phyloP scores from a whole-genome alignment of 2,113 vertebrate genomes.

The Mungos mungo region DNA sequence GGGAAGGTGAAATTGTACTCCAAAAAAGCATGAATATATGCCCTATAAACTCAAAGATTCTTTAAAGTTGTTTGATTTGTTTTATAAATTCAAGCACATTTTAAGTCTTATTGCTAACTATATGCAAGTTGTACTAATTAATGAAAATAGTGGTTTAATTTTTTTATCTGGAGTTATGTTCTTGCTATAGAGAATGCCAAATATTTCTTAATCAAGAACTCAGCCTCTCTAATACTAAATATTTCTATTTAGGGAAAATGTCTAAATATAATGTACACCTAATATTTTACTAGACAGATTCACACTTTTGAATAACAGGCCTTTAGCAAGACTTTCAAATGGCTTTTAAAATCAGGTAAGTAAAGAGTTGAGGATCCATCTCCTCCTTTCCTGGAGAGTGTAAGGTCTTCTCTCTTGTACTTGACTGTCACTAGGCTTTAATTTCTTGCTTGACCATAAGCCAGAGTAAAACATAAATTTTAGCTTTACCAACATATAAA shows the following conservation, averaged over 20 bases:
- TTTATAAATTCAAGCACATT: not conserved
- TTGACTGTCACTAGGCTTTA: not conserved
- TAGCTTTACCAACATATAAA: not conserved
- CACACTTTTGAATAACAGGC: not conserved
- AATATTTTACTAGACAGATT: not conserved
- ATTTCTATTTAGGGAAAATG: not conserved
- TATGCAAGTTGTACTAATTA: not conserved
- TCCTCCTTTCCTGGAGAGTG: not conserved
- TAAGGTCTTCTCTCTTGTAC: not conserved
- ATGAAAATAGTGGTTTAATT: constrained; percentile 29
- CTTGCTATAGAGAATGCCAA: not conserved
- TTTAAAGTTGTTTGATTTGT: not conserved
- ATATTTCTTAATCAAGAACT: not conserved
- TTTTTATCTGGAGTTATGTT: not conserved
- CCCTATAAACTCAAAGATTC: not conserved
- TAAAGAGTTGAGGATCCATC: not conserved
- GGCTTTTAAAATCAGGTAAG: not conserved
- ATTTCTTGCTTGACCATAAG: not conserved
- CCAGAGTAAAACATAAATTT: not conserved
- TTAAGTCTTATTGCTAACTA: not conserved
- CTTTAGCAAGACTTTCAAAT: not conserved
- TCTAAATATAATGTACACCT: not conserved
- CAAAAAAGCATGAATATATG: not conserved
- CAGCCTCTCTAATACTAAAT: not conserved
- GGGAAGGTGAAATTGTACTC: not conserved